phyloP scores from a whole-genome alignment of 2,113 vertebrate species.

The Sialia sialis region DNA sequence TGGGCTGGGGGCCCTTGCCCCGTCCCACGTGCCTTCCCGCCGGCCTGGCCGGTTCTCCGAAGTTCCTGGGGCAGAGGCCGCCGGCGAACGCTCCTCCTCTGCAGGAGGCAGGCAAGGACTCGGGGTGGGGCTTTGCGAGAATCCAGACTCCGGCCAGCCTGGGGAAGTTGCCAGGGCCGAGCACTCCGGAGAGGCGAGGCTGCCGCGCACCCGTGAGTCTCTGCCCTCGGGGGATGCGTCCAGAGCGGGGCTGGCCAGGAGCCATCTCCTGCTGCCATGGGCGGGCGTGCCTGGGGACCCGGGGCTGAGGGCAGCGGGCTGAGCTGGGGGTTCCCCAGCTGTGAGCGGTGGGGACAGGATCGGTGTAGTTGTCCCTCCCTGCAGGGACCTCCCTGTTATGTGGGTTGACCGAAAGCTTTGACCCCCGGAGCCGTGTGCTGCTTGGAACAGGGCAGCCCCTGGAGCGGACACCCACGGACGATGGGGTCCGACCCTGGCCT shows the following conservation, averaged over 20 bases:
- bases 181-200: not conserved
- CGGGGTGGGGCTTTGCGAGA: conserved; percentile 38
- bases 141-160: not conserved
- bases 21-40: accelerated
- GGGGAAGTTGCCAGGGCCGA: not conserved
- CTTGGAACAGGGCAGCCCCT: accelerated
- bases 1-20: not conserved
- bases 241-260: not conserved
- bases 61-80: not conserved
- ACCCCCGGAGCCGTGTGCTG: accelerated
- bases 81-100: conserved; percentile 12
- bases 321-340: not conserved
- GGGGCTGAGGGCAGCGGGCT: not conserved
- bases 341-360: not conserved
- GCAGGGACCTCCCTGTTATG: not conserved
- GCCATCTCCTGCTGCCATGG: accelerated
- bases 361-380: not conserved
- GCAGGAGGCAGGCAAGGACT: not conserved
- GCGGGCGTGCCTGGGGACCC: not conserved
- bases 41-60: not conserved
- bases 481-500: accelerated
- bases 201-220: not conserved
- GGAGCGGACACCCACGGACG: not conserved
- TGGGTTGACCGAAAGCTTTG: not conserved
- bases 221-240: not conserved